A percentile compares a stretch with the other conserved stretches of the same genome.
phyloP scores from a whole-genome alignment of 1,140 invertebrate species.

The Lamellibrachia luymesi region DNA sequence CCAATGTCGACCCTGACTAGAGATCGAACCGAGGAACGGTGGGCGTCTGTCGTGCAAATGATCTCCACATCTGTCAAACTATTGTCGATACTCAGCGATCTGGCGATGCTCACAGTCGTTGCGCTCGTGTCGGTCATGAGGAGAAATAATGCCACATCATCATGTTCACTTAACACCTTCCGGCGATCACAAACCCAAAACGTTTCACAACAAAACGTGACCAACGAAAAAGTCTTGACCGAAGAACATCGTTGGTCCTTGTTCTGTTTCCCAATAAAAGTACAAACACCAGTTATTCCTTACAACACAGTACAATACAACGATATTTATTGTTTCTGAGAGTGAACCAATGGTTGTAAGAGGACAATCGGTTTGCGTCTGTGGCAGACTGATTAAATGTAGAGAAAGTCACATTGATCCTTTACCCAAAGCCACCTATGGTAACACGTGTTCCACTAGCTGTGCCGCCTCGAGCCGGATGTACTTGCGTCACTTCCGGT shows the following conservation, averaged over 20 bases:
- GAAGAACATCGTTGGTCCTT: too few species aligned
- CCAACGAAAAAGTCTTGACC: too few species aligned
- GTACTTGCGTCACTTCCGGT: slow-evolving; percentile 11
- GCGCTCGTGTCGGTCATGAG: slow-evolving; percentile 16
- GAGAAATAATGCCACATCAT: background rate
- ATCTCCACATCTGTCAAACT: slow-evolving; percentile 25
- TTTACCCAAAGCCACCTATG: slow-evolving; percentile 30
- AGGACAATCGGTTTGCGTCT: background rate
- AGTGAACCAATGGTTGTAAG: background rate
- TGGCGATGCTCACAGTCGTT: slow-evolving; percentile 32
- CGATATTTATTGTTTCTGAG: background rate
- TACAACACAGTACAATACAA: too few species aligned
- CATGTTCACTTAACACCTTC: background rate
- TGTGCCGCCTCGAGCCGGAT: slow-evolving; percentile 29
- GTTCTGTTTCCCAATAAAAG: too few species aligned
- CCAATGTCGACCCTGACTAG: slow-evolving; percentile 20
- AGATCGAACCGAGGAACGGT: slow-evolving; percentile 29
- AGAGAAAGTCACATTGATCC: background rate
- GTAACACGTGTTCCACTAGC: slow-evolving; percentile 29
- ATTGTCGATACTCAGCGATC: slow-evolving; percentile 25
- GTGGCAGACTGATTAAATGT: background rate
- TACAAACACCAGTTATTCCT: too few species aligned
- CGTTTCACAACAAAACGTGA: too few species aligned
- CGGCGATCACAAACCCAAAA: background rate
- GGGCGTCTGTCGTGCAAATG: slow-evolving; percentile 28